Base-by-base conservation (phyloP, 1,140 invertebrate genomes). In the Yoshiicerus persimilis region DNA sequence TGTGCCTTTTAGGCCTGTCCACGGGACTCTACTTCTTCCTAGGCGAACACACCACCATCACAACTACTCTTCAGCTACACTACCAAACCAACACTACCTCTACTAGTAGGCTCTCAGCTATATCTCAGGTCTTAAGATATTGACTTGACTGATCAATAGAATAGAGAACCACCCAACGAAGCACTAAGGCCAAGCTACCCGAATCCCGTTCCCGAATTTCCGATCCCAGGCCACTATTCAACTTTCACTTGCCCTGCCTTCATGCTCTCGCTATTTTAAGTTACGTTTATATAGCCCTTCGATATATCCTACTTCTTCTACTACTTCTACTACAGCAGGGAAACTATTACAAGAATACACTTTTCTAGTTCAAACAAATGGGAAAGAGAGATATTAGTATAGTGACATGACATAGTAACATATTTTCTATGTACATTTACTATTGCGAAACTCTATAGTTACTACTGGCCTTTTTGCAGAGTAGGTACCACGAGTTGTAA, bases 71-170 rank as follows among this genome's bases (percentile, higher is more conserved):
- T 83, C 66, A 30, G 27, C 25, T 47, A 27, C 25, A 27, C 66
- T 30, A 20, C 30, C 66, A 30, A 30, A 30, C 30, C 25, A 30
- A 70, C 66, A 30, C 25, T 25, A 30, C 62, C 9, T 23, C 30
- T 25, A 30, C 66, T 70, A 11, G 13, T 70, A n/a, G n/a, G n/a
- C n/a, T 30, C 66, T 70, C 16, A 27, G 25, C 36, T 47, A 84
- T 84, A 27, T 64, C 41, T 62, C 36, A 86, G 56, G 84, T 86
- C 84, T 66, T 64, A 86, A 86, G 84, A 66, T 86, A 86, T 86
- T 86, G 84, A 86, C 84, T 86, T 66, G 83, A 84, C 83, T 84
- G 84, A 86, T 86, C 84, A 86, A 86, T 86, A 86, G 84, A 86
- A 86, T 84, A 84, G 83, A 84, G 83, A 84, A 84, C 83, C 83